Percentiles rank a stretch among this genome's conserved stretches.
Evolutionary conservation across 2,113 vertebrate species (phyloP).

Genomic region (Scytalopus superciliaris): DNA sequence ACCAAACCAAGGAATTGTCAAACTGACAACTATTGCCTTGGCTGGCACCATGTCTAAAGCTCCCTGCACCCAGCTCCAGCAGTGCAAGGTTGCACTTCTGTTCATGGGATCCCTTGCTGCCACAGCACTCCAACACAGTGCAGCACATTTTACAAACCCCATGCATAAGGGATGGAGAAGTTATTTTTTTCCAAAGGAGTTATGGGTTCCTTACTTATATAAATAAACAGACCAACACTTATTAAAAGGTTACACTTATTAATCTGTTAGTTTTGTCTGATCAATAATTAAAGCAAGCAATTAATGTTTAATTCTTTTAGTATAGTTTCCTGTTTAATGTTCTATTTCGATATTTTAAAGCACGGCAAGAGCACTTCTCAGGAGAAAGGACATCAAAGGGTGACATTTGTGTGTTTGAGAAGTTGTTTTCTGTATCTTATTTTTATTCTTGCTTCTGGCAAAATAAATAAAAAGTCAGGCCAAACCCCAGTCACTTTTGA

Average conservation of each 20-base stretch:
- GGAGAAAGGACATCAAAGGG: not conserved
- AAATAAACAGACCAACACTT: not conserved
- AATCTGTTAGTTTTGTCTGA: not conserved
- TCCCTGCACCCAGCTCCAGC: not conserved
- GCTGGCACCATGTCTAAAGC: not conserved
- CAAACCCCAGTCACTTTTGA: slow-evolving; percentile 20
- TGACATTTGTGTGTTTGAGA: not conserved
- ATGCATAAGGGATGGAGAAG: not conserved
- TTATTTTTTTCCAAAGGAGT: not conserved
- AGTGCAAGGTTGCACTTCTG: not conserved
- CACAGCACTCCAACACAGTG: not conserved
- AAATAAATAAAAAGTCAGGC: slow-evolving; percentile 27
- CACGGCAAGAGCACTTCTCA: not conserved
- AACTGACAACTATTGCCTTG: not conserved
- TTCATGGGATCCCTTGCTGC: not conserved
- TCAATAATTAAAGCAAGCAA: not conserved
- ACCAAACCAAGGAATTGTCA: not conserved
- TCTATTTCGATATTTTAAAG: not conserved
- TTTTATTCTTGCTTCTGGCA: slow-evolving; percentile 17
- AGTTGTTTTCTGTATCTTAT: not conserved
- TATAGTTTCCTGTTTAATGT: not conserved
- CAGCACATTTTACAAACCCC: not conserved
- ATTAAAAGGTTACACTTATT: not conserved
- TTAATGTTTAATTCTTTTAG: not conserved
- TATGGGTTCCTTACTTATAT: not conserved